These are phyloP conservation scores for Tenthredo livida DNA, from an alignment of 2,888 invertebrate genomes.

Conservation along the genomic window DNA sequence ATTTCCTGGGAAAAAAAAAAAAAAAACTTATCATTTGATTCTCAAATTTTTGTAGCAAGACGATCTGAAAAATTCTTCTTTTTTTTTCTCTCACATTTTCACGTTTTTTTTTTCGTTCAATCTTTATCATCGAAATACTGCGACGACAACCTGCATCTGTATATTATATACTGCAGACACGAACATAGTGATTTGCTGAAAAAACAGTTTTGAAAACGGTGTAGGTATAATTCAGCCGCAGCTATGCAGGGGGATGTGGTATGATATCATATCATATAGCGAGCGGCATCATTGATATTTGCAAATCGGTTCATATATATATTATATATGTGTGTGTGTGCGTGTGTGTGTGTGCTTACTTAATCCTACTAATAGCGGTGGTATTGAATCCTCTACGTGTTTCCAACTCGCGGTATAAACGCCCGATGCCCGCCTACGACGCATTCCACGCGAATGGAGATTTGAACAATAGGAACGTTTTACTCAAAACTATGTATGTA, in stretches of 20 bases:
- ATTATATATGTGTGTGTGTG: too few species aligned
- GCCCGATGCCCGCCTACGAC: not conserved
- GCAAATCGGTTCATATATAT: slow-evolving; percentile 13
- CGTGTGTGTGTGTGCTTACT: not conserved
- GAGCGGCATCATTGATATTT: slow-evolving; percentile 1
- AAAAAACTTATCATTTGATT: too few species aligned
- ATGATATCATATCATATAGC: not conserved
- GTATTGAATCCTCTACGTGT: slow-evolving; percentile 34
- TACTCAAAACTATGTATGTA: slow-evolving; percentile 22
- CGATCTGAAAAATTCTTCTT: too few species aligned
- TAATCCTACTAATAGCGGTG: slow-evolving; percentile 45
- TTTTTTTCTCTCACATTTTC: not conserved
- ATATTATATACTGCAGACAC: not conserved
- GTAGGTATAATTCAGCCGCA: not conserved
- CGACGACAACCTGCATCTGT: not conserved
- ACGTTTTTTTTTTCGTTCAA: not conserved
- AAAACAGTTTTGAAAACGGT: not conserved
- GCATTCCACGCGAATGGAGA: slow-evolving; percentile 32
- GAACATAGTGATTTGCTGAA: too few species aligned
- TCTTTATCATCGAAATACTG: not conserved
- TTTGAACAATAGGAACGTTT: slow-evolving; percentile 40
- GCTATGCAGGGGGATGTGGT: not conserved
- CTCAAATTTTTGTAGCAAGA: too few species aligned
- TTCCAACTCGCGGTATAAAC: not conserved
- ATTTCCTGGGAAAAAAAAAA: too few species aligned